These are phyloP conservation scores for Pachyramphus minor DNA, from an alignment of 2,113 vertebrate species.

Conservation along the genomic window DNA sequence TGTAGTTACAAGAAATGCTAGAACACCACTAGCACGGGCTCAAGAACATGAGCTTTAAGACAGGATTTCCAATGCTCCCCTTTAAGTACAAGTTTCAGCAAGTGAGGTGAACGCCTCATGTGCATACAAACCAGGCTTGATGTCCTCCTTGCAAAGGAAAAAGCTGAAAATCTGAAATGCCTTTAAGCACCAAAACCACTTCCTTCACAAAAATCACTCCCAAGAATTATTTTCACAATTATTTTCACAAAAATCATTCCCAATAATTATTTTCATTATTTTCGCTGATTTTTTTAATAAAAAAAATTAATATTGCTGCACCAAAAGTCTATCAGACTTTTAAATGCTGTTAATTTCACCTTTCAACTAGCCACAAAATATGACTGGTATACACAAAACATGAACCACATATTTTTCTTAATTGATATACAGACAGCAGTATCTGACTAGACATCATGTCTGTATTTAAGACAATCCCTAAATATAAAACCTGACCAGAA, in stretches of 20 bases:
- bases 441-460: neutral
- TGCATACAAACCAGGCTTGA: neutral
- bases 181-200: neutral
- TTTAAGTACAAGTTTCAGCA: neutral
- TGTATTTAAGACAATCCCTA: neutral
- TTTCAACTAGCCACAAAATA: neutral
- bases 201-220: neutral
- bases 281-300: too few relatives aligned
- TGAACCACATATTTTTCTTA: rapidly evolving
- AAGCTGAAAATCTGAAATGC: neutral
- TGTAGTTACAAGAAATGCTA: neutral
- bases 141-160: neutral
- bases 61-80: neutral
- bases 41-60: neutral
- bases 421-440: neutral
- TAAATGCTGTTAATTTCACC: neutral
- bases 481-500: neutral
- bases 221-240: neutral
- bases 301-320: neutral
- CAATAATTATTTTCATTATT: neutral
- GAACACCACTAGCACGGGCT: neutral
- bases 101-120: neutral
- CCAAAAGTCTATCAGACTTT: neutral
- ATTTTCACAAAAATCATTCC: neutral
- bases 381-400: neutral